Conservation (phyloP, 2,113 vertebrate species). For the Hyla sarda region DNA sequence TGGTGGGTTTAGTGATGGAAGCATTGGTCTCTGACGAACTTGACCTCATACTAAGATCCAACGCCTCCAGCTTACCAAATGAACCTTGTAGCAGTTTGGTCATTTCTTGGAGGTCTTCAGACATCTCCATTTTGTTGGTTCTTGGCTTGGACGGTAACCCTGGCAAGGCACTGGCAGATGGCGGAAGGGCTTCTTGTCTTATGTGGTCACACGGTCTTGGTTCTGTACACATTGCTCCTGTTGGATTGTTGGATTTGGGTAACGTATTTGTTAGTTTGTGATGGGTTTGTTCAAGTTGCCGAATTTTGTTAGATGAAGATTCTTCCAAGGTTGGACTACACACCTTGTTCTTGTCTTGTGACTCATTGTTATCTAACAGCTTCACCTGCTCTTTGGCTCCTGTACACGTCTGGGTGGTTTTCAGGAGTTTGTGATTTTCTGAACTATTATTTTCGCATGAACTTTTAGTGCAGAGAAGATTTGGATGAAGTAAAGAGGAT, state of each 20-base stretch:
- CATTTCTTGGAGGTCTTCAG: conserved; percentile 45
- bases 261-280: neutral
- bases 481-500: neutral
- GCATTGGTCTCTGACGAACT: neutral
- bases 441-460: neutral
- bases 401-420: neutral
- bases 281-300: neutral
- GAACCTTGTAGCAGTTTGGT: conserved; percentile 57
- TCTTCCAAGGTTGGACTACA: neutral
- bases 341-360: neutral
- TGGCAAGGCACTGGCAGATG: conserved; percentile 58
- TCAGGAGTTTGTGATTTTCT: neutral
- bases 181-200: neutral
- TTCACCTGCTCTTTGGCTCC: neutral
- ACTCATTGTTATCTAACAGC: neutral
- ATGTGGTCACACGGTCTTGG: neutral
- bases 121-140: neutral
- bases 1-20: conserved; percentile 1
- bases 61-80: conserved; percentile 52
- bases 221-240: neutral
- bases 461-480: neutral
- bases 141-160: neutral
- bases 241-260: neutral
- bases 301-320: neutral
- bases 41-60: neutral